phyloP scores from a whole-genome alignment of 2,113 vertebrate genomes.

The Alosa alosa region DNA sequence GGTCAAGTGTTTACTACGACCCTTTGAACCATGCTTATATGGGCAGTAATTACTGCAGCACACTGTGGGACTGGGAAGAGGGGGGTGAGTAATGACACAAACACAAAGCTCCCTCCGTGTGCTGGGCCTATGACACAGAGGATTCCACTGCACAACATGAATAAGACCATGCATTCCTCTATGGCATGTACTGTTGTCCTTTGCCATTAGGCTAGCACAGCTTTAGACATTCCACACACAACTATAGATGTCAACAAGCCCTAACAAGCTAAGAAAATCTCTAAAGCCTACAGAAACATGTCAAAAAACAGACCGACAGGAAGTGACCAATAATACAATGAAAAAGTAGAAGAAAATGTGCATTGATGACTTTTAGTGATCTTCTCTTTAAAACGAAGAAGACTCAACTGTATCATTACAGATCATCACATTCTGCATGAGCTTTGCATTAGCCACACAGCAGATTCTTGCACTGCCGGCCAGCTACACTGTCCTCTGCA shows the following conservation, averaged over 20 bases:
- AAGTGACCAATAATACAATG: neutral
- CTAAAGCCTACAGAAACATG: neutral
- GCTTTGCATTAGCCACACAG: neutral
- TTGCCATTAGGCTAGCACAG: neutral
- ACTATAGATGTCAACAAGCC: neutral
- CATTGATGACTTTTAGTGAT: neutral
- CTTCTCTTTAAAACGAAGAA: neutral
- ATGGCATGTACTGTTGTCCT: neutral
- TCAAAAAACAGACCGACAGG: neutral
- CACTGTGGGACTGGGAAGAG: no score
- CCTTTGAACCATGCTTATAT: no score
- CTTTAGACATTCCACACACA: neutral
- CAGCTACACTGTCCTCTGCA: neutral
- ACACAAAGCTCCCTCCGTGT: neutral
- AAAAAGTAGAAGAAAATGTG: neutral
- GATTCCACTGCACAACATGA: neutral
- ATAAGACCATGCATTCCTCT: no score
- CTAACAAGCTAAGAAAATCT: neutral
- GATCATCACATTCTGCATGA: neutral
- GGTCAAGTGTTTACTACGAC: no score
- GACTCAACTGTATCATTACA: neutral
- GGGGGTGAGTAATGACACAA: neutral
- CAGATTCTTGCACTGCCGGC: neutral
- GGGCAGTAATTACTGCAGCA: no score
- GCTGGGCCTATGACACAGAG: neutral